These are phyloP conservation scores for Zosterops hypoxanthus DNA, from an alignment of 2,113 vertebrate genomes.

Conservation along the genomic window DNA sequence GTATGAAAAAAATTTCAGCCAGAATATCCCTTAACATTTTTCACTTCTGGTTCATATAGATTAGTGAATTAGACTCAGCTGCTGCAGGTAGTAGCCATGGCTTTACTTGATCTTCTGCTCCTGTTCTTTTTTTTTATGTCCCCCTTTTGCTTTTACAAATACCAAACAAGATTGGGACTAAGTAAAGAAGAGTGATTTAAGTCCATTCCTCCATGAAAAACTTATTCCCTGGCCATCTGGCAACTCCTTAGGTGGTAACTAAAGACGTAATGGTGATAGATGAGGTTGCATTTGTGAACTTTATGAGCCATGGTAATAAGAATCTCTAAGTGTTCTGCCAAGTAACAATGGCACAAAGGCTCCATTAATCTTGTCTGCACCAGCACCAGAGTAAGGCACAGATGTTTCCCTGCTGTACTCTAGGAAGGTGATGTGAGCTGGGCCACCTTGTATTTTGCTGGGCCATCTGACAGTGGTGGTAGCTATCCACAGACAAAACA, in stretches of 20 bases:
- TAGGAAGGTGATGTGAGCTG: neutral
- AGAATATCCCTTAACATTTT: neutral
- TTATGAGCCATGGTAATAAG: conserved; percentile 33
- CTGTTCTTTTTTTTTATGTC: neutral
- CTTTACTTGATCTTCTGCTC: neutral
- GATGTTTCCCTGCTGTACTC: neutral
- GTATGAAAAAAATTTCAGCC: neutral
- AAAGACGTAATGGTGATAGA: conserved; percentile 24
- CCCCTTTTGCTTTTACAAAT: neutral
- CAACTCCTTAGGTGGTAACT: conserved; percentile 9
- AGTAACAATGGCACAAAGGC: neutral
- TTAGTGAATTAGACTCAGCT: neutral
- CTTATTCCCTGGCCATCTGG: conserved; percentile 33
- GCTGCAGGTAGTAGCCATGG: neutral
- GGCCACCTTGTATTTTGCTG: neutral
- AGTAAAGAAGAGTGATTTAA: conserved; percentile 10
- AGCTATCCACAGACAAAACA: neutral
- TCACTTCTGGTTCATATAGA: neutral
- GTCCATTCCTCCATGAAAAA: neutral
- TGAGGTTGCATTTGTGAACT: conserved; percentile 28
- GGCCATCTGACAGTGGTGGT: neutral
- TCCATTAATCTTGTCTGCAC: conserved; percentile 7
- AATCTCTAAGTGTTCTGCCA: neutral
- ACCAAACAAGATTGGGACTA: neutral
- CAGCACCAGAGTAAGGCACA: neutral